Conservation (phyloP, 1,140 invertebrate genomes). For the Pseudomyrmex sp. region DNA sequence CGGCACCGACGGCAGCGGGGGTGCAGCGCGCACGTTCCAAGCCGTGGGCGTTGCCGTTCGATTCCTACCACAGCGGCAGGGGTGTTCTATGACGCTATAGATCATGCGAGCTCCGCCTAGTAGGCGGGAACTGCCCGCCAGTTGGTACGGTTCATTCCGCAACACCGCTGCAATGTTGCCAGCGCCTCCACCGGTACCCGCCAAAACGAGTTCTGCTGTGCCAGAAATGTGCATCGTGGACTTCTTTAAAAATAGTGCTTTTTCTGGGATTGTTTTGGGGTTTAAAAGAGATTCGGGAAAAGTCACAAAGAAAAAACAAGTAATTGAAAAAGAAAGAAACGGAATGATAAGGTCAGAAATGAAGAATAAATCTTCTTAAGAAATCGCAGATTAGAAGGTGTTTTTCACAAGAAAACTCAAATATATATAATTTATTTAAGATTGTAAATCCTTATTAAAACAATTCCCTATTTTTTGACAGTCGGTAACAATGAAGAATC, state of each 20-base stretch:
- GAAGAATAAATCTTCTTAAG: neutral
- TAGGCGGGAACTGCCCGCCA: conserved; percentile 70
- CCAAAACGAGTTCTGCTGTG: conserved; percentile 66
- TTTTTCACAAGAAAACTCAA: neutral
- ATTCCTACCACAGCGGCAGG: conserved; percentile 77
- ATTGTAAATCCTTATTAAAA: too few species aligned
- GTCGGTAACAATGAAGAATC: too few species aligned
- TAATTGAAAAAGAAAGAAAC: neutral
- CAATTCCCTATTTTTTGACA: too few species aligned
- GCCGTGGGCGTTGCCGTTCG: conserved; percentile 75
- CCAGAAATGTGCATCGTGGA: conserved; percentile 7
- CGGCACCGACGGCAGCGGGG: conserved; percentile 47
- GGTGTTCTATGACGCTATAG: conserved; percentile 85
- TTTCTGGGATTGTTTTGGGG: neutral
- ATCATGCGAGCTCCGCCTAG: conserved; percentile 82
- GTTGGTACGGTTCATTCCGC: conserved; percentile 70
- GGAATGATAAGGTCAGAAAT: neutral
- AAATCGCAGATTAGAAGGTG: neutral
- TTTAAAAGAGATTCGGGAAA: neutral
- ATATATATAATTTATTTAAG: neutral
- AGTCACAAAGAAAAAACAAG: neutral
- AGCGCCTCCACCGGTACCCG: conserved; percentile 69
- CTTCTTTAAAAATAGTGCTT: conserved; percentile 35
- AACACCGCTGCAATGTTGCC: conserved; percentile 46
- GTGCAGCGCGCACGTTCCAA: conserved; percentile 76